Evolutionary conservation across 1,140 invertebrate genomes (phyloP).

Genomic region (Drosophila sp.): DNA sequence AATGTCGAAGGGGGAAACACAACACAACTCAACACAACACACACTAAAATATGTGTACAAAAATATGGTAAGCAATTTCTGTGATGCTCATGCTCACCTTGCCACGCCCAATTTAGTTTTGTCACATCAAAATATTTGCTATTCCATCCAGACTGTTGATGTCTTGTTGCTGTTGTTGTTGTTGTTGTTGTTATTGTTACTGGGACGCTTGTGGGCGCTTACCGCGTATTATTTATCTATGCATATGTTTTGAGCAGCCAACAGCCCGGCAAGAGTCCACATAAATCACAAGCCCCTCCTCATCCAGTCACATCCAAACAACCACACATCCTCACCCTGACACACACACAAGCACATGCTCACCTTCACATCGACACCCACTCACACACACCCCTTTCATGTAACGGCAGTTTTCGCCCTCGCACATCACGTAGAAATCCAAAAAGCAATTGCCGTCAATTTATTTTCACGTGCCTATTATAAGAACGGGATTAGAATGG

Average conservation of each 20-base stretch:
- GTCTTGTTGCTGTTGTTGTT: slow-evolving; percentile 27
- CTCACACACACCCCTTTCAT: slow-evolving; percentile 64
- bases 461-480: slow-evolving; percentile 53
- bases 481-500: slow-evolving; percentile 37
- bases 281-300: slow-evolving; percentile 63
- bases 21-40: no score
- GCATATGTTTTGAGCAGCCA: slow-evolving; percentile 78
- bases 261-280: slow-evolving; percentile 57
- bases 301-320: slow-evolving; percentile 34
- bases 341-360: slow-evolving; percentile 2
- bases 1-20: slow-evolving; percentile 20
- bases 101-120: slow-evolving; percentile 73
- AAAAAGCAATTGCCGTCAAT: slow-evolving; percentile 49
- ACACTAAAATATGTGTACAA: slow-evolving; percentile 13
- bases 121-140: slow-evolving; percentile 75
- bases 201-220: slow-evolving; percentile 62
- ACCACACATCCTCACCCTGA: no score
- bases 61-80: slow-evolving; percentile 42
- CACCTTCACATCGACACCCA: slow-evolving; percentile 32
- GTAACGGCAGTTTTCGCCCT: slow-evolving; percentile 46
- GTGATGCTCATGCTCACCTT: slow-evolving; percentile 41
- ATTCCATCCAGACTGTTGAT: slow-evolving; percentile 15
- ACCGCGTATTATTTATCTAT: slow-evolving; percentile 82
- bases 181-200: slow-evolving; percentile 46
- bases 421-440: slow-evolving; percentile 43